Conservation (phyloP, 1,140 invertebrate species). For the Caenorhabditis latens region DNA sequence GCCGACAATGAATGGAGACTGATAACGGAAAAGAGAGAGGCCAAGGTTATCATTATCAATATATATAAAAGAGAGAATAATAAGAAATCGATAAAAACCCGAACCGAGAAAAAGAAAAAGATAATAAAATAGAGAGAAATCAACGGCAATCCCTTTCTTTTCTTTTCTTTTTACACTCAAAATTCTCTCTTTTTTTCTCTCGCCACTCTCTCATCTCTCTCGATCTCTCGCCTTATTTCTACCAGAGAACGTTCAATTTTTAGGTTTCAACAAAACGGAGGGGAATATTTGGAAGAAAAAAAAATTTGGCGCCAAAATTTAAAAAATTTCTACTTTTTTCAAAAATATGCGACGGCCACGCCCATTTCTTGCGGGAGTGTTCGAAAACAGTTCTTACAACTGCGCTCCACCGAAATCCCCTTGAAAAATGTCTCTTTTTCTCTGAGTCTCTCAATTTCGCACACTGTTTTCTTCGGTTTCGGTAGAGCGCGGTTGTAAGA, state of each 20-base stretch:
- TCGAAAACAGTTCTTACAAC: too few species aligned
- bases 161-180: slow-evolving; percentile 19
- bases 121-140: background rate
- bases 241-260: slow-evolving; percentile 31
- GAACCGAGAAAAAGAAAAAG: background rate
- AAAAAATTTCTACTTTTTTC: too few species aligned
- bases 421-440: too few species aligned
- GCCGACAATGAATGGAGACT: slow-evolving; percentile 13
- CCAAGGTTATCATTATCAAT: background rate
- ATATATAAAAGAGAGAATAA: background rate
- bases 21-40: background rate
- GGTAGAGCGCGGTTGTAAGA: too few species aligned
- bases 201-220: background rate
- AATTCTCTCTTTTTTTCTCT: background rate
- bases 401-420: too few species aligned
- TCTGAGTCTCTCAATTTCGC: too few species aligned
- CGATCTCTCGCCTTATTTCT: background rate
- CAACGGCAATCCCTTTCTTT: slow-evolving; percentile 26
- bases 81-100: slow-evolving; percentile 13
- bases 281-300: too few species aligned
- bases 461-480: too few species aligned
- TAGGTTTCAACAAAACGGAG: slow-evolving; percentile 15
- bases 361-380: too few species aligned
- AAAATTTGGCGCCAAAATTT: too few species aligned
- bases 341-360: too few species aligned